phyloP scores from a whole-genome alignment of 53 echinoderm and acorn worm species.

The Pentamera pediparva region DNA sequence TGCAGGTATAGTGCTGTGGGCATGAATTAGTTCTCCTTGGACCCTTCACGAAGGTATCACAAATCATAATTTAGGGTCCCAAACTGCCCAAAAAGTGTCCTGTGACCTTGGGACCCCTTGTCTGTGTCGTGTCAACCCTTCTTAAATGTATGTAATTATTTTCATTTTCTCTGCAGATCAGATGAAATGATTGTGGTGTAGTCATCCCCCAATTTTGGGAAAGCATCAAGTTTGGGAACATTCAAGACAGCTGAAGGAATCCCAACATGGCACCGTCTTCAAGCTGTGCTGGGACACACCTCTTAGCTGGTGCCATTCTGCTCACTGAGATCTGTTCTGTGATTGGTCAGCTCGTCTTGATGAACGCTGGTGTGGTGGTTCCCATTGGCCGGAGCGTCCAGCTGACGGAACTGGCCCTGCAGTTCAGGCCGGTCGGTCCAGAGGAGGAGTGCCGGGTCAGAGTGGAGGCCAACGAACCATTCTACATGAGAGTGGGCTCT shows the following conservation, averaged over 20 bases:
- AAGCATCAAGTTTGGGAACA: not conserved
- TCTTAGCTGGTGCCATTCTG: no score
- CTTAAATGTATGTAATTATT: no score
- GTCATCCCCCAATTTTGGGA: not conserved
- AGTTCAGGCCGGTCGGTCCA: conserved; percentile 52
- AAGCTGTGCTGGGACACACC: no score
- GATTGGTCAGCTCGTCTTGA: conserved; percentile 79
- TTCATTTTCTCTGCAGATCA: no score
- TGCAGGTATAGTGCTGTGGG: no score
- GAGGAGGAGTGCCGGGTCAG: conserved; percentile 81
- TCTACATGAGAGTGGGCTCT: conserved; percentile 75
- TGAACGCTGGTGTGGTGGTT: conserved; percentile 76
- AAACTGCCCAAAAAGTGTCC: not conserved
- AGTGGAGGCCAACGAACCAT: conserved; percentile 81
- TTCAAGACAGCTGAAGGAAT: no score
- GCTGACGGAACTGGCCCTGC: conserved; percentile 59
- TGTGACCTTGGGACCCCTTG: not conserved
- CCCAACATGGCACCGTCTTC: no score
- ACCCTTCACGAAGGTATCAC: no score
- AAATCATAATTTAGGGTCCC: no score
- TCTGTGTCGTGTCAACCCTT: not conserved
- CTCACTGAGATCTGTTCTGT: conserved; percentile 1
- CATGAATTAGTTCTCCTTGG: no score
- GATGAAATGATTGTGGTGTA: no score
- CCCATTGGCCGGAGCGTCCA: conserved; percentile 77